phyloP scores from a whole-genome alignment of 2,797 vertebrate species.

The Sebastes melanostomus region DNA sequence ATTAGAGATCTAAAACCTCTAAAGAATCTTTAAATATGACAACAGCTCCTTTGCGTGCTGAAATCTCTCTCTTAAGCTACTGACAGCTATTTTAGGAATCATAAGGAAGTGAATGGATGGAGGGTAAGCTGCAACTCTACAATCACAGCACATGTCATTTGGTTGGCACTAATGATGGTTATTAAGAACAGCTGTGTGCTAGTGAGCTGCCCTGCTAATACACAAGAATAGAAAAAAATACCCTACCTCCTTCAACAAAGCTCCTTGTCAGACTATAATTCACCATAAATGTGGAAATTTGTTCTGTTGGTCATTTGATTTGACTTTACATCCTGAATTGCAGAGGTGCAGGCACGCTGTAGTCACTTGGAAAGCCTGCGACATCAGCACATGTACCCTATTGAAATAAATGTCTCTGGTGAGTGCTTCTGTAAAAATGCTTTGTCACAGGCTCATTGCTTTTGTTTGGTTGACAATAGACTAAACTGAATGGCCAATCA shows the following conservation, averaged over 20 bases:
- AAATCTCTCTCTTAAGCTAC: neutral
- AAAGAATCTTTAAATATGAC: neutral
- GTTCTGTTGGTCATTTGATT: neutral
- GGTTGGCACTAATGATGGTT: slow-evolving; percentile 72
- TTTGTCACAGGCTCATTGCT: neutral
- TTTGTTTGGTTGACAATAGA: slow-evolving; percentile 44
- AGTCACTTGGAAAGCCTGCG: neutral
- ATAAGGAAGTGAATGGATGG: slow-evolving; percentile 48
- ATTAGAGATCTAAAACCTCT: neutral
- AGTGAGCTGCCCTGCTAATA: slow-evolving; percentile 40
- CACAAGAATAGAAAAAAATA: slow-evolving; percentile 4
- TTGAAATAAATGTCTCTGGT: neutral
- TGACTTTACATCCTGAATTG: neutral
- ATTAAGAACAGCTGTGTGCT: slow-evolving; percentile 78
- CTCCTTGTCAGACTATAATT: slow-evolving; percentile 34
- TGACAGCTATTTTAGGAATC: slow-evolving; percentile 48
- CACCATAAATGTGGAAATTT: neutral
- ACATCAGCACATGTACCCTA: neutral
- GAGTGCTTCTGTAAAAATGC: slow-evolving; percentile 6
- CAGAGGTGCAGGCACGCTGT: neutral
- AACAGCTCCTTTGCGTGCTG: neutral
- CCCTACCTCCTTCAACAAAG: slow-evolving; percentile 13
- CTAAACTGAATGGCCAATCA: slow-evolving; percentile 10
- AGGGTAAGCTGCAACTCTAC: slow-evolving; percentile 35
- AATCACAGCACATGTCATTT: slow-evolving; percentile 60